phyloP scores from a whole-genome alignment of 1,140 invertebrate genomes.

The Tenebrio molitor region DNA sequence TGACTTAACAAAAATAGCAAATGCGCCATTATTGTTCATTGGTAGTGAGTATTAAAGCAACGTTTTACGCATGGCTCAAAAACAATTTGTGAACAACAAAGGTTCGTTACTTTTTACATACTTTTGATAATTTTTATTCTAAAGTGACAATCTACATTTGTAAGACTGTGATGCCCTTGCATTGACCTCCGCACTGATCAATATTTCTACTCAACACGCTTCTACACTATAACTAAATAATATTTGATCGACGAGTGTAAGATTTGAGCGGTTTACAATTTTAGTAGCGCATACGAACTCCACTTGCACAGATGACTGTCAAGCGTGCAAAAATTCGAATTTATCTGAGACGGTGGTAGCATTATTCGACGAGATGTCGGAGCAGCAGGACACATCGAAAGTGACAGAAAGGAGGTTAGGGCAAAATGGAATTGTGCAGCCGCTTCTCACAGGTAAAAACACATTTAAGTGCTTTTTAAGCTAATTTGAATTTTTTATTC shows the following conservation, averaged over 20 bases:
- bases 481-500: no score
- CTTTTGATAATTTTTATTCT: conserved; percentile 19
- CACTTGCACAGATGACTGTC: conserved; percentile 25
- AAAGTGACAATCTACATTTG: conserved; percentile 13
- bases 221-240: conserved; percentile 36
- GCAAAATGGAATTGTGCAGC: conserved; percentile 86
- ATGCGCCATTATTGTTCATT: no score
- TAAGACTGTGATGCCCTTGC: conserved; percentile 40
- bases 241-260: conserved; percentile 39
- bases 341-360: neutral
- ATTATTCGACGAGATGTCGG: conserved; percentile 52
- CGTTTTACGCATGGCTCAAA: no score
- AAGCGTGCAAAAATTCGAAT: conserved; percentile 23
- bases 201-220: conserved; percentile 40
- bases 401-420: conserved; percentile 67
- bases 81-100: no score
- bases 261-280: conserved; percentile 41
- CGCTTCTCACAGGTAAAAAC: conserved; percentile 83
- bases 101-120: no score
- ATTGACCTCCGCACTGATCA: conserved; percentile 42
- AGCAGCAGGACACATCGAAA: conserved; percentile 54
- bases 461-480: no score
- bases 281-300: conserved; percentile 42
- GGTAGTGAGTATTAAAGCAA: no score
- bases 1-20: no score